These are phyloP conservation scores for Lepidocyrtoides sp. DNA, from an alignment of 2,888 invertebrate genomes.

Conservation along the genomic window DNA sequence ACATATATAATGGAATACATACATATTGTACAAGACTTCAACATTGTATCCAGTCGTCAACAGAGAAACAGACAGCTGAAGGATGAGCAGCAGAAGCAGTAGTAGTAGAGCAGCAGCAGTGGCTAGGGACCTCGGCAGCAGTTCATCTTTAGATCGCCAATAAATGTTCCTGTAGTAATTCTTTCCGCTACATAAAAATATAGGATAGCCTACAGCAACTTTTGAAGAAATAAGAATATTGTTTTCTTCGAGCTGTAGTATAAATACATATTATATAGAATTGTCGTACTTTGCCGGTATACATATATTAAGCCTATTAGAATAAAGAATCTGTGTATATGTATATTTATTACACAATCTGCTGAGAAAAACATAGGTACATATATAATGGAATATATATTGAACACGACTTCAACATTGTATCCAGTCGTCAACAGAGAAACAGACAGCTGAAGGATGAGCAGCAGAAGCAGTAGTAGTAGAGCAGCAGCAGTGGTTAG, in stretches of 20 bases:
- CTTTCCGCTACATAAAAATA: slow-evolving; percentile 80
- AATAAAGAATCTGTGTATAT: too few relatives aligned
- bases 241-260: too few relatives aligned
- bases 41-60: slow-evolving; percentile 24
- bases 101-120: background rate
- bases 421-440: background rate
- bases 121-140: background rate
- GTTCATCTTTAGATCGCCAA: slow-evolving; percentile 61
- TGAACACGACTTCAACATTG: too few relatives aligned
- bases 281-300: too few relatives aligned
- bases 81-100: slow-evolving; percentile 58
- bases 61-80: background rate
- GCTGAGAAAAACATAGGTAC: too few relatives aligned
- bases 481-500: background rate
- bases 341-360: too few relatives aligned
- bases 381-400: too few relatives aligned
- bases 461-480: slow-evolving; percentile 22
- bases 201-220: slow-evolving; percentile 63
- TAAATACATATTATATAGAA: too few relatives aligned
- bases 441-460: slow-evolving; percentile 34
- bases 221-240: slow-evolving; percentile 64
- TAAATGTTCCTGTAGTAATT: slow-evolving; percentile 73
- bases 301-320: too few relatives aligned
- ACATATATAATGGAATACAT: too few relatives aligned
- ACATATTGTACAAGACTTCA: too few relatives aligned